Percentiles rank a stretch among this genome's conserved stretches.
phyloP scores from a whole-genome alignment of 2,797 vertebrate genomes.

The Poeciliopsis paucimaculata region DNA sequence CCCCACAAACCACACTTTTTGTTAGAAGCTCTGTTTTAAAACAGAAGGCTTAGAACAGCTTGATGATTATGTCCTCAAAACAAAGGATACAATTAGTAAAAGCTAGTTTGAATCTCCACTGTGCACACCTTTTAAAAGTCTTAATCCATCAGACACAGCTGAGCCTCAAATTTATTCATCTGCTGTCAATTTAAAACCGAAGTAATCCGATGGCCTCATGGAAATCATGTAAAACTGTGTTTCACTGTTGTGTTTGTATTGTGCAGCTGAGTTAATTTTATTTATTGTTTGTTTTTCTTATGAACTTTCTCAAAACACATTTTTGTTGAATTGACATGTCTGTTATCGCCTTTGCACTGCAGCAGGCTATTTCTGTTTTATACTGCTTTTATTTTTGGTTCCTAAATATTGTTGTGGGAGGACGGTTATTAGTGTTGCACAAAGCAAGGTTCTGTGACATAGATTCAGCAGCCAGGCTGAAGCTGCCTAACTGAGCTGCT shows the following conservation, averaged over 20 bases:
- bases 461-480: too few relatives aligned
- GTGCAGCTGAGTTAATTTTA: not conserved
- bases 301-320: too few relatives aligned
- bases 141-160: not conserved
- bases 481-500: too few relatives aligned
- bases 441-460: too few relatives aligned
- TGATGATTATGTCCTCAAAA: not conserved
- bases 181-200: not conserved
- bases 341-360: too few relatives aligned
- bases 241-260: not conserved
- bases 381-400: too few relatives aligned
- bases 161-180: not conserved
- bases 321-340: too few relatives aligned
- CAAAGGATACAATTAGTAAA: not conserved
- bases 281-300: too few relatives aligned
- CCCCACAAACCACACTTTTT: not conserved
- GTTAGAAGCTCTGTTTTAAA: slow-evolving; percentile 3
- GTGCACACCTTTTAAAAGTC: slow-evolving; percentile 1
- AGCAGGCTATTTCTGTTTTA: too few relatives aligned
- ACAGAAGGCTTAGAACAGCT: not conserved
- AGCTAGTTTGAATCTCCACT: not conserved
- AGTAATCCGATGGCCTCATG: not conserved
- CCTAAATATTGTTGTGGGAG: too few relatives aligned
- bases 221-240: not conserved
- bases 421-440: too few relatives aligned